A percentile compares a stretch with the other conserved stretches of the same genome.
These are phyloP conservation scores for Capra hircus DNA, from an alignment of 2,113 vertebrate genomes.

Conservation along the genomic window DNA sequence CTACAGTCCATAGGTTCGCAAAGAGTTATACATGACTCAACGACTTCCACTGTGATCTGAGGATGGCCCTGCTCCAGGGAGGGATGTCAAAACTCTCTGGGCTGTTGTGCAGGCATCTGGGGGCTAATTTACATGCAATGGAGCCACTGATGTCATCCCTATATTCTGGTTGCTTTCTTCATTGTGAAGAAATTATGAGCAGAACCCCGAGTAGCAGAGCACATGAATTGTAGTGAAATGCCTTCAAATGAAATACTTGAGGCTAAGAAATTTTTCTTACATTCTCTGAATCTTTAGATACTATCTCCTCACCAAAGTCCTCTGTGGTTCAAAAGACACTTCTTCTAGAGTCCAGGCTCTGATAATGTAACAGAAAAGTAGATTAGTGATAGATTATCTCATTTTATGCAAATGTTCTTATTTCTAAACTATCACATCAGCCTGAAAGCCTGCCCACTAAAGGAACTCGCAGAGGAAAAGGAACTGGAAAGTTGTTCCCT, in stretches of 20 bases:
- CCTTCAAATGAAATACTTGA: background rate
- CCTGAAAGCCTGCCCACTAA: background rate
- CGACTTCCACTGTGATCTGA: background rate
- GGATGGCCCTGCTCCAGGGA: background rate
- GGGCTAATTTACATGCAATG: background rate
- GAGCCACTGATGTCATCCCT: background rate
- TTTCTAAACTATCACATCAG: background rate
- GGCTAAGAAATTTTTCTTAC: no score
- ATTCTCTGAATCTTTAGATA: background rate
- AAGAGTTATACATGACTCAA: background rate
- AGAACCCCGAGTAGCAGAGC: background rate
- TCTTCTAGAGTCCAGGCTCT: background rate
- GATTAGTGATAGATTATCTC: background rate
- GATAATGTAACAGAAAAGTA: background rate
- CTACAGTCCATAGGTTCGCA: background rate
- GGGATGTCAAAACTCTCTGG: background rate
- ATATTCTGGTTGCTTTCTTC: background rate
- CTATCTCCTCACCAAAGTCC: background rate
- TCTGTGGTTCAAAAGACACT: background rate
- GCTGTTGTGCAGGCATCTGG: background rate
- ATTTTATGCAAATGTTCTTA: background rate
- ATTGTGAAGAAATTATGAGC: background rate
- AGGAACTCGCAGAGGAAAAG: background rate
- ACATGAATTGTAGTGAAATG: background rate
- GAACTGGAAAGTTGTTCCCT: constrained; percentile 12